Evolutionary conservation across 2,113 vertebrate genomes (phyloP), one percentile per base, ranked within the genome.

Genomic region (Piprites chloris): DNA sequence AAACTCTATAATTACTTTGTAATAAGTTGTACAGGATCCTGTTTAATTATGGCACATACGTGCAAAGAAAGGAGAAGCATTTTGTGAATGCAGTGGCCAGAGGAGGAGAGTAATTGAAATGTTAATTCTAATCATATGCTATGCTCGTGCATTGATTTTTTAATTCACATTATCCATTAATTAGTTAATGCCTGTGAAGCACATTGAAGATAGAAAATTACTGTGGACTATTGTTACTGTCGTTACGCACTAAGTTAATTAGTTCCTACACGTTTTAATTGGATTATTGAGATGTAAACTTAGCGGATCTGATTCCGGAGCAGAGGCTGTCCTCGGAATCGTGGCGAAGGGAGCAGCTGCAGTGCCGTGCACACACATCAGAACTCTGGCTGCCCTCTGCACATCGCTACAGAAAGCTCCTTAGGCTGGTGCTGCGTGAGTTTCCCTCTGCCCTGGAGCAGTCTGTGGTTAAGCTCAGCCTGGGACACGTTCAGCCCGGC

Each of bases 201-300:
- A 1, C 52, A 81, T 24, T 91, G 80, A 92, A 96, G 80, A 58
- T 89, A 87, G 50, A 68, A 96, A 94, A 68, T 91, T 67, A 42
- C 58, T 84, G 13, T 26, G 42, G 91, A 53, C 75, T 93, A 42
- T 85, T 92, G 65, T 86, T 77, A 28, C 26, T 81, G 8, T 94
- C 2, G 0, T 93, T 95, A 95, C 88, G 47, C 82, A 6, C 46
- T 63, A 78, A 37, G 21, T 96, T 94, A 87, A 95, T 97, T 96
- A 90, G 90, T 75, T 88, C 68, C 93, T 33, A 41, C 81, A 59
- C 14, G 12, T 73, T 90, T 77, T 67, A 96, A 95, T 96, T 95
- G 95, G 86, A 86, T 96, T 97, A 96, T 95, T 95, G 94, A 93
- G 81, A 95, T 78, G 94, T 67, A 90, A 89, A 95, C 39, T 50